Evolutionary conservation across 2,888 invertebrate genomes (phyloP).

Genomic region (Neoitamus cyanurus): DNA sequence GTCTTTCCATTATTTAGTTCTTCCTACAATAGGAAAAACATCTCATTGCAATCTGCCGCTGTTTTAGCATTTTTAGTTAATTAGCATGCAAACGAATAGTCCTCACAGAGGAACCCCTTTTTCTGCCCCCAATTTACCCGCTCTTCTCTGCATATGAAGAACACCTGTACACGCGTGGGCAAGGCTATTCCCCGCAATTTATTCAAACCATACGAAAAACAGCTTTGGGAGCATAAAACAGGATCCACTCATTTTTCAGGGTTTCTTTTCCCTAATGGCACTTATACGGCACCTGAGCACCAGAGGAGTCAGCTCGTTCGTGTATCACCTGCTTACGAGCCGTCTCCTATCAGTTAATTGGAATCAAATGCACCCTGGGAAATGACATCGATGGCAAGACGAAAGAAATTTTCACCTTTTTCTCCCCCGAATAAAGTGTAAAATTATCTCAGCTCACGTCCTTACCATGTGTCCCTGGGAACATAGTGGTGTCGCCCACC

Average conservation of each 20-base stretch:
- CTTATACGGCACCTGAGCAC: not conserved
- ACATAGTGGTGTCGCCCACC: not conserved
- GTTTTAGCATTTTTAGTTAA: not conserved
- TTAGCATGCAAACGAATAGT: not conserved
- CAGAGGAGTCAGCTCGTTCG: not conserved
- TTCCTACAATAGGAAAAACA: too few species aligned
- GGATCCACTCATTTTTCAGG: not conserved
- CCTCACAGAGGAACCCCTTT: not conserved
- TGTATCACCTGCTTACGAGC: not conserved
- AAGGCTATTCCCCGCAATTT: not conserved
- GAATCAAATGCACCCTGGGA: constrained; percentile 13
- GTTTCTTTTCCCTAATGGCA: not conserved
- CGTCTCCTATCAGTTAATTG: constrained; percentile 28
- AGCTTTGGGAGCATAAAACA: not conserved
- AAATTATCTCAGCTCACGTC: constrained; percentile 14
- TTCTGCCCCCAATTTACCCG: not conserved
- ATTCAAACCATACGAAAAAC: not conserved
- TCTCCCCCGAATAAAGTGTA: not conserved
- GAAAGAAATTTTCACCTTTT: constrained; percentile 10
- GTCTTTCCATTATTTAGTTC: too few species aligned
- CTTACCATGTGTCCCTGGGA: not conserved
- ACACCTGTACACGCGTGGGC: not conserved
- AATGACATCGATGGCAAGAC: not conserved
- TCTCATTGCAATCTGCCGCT: not conserved
- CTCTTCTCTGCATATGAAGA: not conserved